Evolutionary conservation across 2,113 vertebrate species (phyloP).

Genomic region (Aphyosemion australe): DNA sequence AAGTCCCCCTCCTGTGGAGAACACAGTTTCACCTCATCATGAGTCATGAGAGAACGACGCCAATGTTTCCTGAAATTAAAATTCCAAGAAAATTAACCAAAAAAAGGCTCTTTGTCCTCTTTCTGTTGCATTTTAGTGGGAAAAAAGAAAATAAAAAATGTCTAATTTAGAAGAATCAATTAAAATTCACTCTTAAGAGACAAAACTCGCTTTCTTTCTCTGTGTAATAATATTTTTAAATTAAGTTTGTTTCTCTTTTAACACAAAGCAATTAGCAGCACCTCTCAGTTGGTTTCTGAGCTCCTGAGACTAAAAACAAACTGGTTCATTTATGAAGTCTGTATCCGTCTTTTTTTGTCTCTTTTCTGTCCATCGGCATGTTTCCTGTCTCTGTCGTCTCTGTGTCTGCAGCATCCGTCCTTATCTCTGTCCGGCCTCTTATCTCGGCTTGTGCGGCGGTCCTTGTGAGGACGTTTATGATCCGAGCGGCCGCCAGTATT

Average conservation of each 20-base stretch:
- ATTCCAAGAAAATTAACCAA: neutral
- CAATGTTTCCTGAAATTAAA: neutral
- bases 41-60: neutral
- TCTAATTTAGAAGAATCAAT: neutral
- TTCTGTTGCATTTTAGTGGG: neutral
- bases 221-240: neutral
- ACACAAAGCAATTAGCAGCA: neutral
- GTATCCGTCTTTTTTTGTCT: conserved; percentile 40
- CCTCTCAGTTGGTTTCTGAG: neutral
- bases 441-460: conserved; percentile 42
- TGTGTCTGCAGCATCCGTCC: conserved; percentile 39
- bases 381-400: conserved; percentile 38
- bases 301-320: neutral
- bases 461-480: conserved; percentile 40
- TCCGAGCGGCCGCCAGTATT: conserved; percentile 27
- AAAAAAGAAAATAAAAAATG: neutral
- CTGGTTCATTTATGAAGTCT: conserved; percentile 24
- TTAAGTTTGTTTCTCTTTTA: neutral
- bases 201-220: neutral
- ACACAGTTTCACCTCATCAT: conserved; percentile 7
- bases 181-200: neutral
- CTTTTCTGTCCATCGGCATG: conserved; percentile 35
- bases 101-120: neutral
- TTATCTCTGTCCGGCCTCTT: conserved; percentile 50
- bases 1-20: conserved; percentile 58